Conservation (phyloP, 1,140 invertebrate genomes). For the Drosophila mauritiana region DNA sequence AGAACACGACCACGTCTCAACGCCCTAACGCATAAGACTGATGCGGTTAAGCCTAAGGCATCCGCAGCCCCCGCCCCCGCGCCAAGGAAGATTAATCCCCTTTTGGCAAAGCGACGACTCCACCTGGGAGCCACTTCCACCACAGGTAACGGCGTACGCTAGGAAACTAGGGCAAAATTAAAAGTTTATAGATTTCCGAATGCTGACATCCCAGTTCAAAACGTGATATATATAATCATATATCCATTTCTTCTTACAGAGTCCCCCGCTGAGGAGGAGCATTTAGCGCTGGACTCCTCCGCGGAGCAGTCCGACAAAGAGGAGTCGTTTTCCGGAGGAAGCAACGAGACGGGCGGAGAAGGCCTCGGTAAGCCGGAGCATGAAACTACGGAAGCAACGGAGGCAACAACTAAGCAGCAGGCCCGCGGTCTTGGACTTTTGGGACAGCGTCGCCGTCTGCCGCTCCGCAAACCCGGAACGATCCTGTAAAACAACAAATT, state of each 20-base stretch:
- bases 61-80: conserved; percentile 50
- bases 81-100: conserved; percentile 80
- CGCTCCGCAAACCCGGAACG: conserved; percentile 86
- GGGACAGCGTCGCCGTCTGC: conserved; percentile 87
- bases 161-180: too few species aligned
- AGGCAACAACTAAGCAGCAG: conserved; percentile 85
- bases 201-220: neutral
- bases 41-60: conserved; percentile 63
- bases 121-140: conserved; percentile 71
- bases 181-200: too few species aligned
- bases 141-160: conserved; percentile 40
- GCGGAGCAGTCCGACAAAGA: conserved; percentile 60
- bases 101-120: conserved; percentile 79
- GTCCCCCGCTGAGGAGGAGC: conserved; percentile 80
- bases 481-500: conserved; percentile 67
- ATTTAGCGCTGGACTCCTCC: conserved; percentile 65
- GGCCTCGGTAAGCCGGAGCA: conserved; percentile 58
- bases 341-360: conserved; percentile 47
- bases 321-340: conserved; percentile 38
- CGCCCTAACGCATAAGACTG: conserved; percentile 75
- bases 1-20: conserved; percentile 80
- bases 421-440: conserved; percentile 87
- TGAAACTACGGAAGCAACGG: conserved; percentile 85
- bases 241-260: conserved; percentile 25
- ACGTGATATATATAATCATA: too few species aligned